Base-by-base conservation (phyloP, 1,140 invertebrate species). In the Lerema accius region DNA sequence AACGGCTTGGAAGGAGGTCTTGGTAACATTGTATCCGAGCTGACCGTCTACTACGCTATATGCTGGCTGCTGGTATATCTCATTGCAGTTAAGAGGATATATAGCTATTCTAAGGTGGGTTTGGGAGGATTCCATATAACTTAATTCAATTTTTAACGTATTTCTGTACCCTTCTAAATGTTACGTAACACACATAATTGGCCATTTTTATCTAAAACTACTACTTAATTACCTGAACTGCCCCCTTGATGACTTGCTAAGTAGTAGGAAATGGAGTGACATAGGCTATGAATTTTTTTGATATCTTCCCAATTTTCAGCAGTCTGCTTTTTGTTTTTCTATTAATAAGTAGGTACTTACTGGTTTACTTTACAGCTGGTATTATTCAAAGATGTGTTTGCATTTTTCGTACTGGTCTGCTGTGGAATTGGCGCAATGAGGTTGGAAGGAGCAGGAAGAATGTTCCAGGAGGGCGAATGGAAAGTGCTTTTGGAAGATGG, bases 71-170 rank as follows among this genome's bases (percentile, higher is more conserved):
- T 88, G 11, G 77, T 90, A 10, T 90, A 88, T 56, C 77, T 84
- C n/a, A 78, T 88, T 4, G 74, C 80, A 5, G 63, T 82, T 50
- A 90, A 88, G 62, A 64, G 77, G 17, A 82, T 90, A 16, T 90
- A 90, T 42, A 84, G 87, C 48, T 88, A 84, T 71, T 90, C 87
- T 9, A 90, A 90, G 80, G 86, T 85, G 69, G 65, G 43, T 14
- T 51, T n/a, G n/a, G n/a, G n/a, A n/a, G n/a, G n/a, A n/a, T n/a
- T n/a, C n/a, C n/a, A n/a, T n/a, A n/a, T n/a, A n/a, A n/a, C n/a
- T n/a, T n/a, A n/a, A n/a, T n/a, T n/a, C n/a, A n/a, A n/a, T n/a
- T n/a, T n/a, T n/a, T n/a, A n/a, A n/a, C n/a, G n/a, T n/a, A n/a
- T n/a, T n/a, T n/a, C n/a, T n/a, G n/a, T n/a, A n/a, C n/a, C n/a